A percentile compares a stretch with the other conserved stretches of the same genome.
Evolutionary conservation across 2,797 vertebrate genomes (phyloP).

Genomic region (Coilia nasus): DNA sequence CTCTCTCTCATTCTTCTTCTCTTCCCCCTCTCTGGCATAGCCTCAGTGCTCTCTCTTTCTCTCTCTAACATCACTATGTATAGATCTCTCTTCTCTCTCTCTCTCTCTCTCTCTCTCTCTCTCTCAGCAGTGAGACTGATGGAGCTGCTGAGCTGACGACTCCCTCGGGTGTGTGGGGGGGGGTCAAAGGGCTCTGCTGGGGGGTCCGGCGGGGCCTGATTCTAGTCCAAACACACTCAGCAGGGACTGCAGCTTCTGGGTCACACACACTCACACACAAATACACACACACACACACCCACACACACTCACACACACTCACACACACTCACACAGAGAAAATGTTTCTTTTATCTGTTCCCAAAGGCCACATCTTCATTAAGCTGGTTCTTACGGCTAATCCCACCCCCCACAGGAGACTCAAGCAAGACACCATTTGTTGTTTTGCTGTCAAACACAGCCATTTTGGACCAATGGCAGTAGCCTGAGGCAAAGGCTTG

Average conservation of each 20-base stretch:
- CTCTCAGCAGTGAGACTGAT: slow-evolving; percentile 25
- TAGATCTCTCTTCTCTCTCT: slow-evolving; percentile 1
- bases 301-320: neutral
- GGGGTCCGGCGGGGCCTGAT: slow-evolving; percentile 39
- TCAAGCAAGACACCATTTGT: neutral
- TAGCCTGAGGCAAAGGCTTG: neutral
- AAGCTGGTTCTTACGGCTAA: slow-evolving; percentile 21
- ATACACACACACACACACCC: neutral
- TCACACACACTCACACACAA: neutral
- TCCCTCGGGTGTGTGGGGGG: slow-evolving; percentile 30
- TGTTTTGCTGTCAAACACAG: slow-evolving; percentile 1
- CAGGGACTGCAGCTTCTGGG: slow-evolving; percentile 27
- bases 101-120: neutral
- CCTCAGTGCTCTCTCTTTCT: neutral
- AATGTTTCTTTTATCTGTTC: neutral
- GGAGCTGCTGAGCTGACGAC: slow-evolving; percentile 44
- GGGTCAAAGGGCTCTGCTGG: slow-evolving; percentile 42
- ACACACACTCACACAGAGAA: neutral
- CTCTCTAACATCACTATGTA: neutral
- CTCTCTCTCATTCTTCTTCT: neutral
- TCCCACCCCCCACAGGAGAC: neutral
- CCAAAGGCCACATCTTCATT: slow-evolving; percentile 24
- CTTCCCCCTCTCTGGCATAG: neutral
- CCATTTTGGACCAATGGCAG: slow-evolving; percentile 6
- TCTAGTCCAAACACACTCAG: slow-evolving; percentile 44